Percentiles rank a stretch among this genome's conserved stretches.
Conservation (phyloP, 2,797 vertebrate genomes). For the Syncerus caffer region DNA sequence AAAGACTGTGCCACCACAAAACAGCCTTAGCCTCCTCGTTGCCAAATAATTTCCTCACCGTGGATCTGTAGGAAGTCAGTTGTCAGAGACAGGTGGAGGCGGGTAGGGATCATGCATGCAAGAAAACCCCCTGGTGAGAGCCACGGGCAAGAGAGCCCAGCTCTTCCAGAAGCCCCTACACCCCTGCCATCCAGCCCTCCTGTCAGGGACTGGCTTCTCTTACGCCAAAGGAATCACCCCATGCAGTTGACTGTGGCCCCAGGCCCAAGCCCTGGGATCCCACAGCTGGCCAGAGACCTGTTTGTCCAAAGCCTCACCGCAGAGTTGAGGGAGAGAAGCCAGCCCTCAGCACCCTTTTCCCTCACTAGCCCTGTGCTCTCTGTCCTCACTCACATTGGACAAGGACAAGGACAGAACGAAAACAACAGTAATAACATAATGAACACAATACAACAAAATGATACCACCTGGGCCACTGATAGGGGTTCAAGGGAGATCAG, state of each 20-base stretch:
- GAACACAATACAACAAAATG: not conserved
- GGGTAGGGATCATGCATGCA: not conserved
- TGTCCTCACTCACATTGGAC: not conserved
- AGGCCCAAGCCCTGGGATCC: not conserved
- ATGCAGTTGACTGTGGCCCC: not conserved
- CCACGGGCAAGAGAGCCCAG: not conserved
- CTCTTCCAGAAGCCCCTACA: not conserved
- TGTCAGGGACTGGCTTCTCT: conserved; percentile 50
- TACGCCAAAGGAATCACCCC: conserved; percentile 64
- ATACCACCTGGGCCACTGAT: not conserved
- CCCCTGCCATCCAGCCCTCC: not conserved
- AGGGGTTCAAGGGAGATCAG: not conserved
- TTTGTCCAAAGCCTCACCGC: not conserved
- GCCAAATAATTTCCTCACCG: conserved; percentile 75
- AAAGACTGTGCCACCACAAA: conserved; percentile 78
- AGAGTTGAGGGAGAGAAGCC: not conserved
- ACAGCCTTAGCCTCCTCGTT: conserved; percentile 80
- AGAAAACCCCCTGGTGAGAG: not conserved
- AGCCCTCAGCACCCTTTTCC: not conserved
- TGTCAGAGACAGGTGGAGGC: conserved; percentile 31
- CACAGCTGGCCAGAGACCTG: not conserved
- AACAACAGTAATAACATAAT: not conserved
- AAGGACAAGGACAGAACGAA: not conserved
- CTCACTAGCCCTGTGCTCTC: not conserved
- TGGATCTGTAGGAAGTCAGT: conserved; percentile 52